Conservation (phyloP, 2,113 vertebrate species). For the Anhinga anhinga region DNA sequence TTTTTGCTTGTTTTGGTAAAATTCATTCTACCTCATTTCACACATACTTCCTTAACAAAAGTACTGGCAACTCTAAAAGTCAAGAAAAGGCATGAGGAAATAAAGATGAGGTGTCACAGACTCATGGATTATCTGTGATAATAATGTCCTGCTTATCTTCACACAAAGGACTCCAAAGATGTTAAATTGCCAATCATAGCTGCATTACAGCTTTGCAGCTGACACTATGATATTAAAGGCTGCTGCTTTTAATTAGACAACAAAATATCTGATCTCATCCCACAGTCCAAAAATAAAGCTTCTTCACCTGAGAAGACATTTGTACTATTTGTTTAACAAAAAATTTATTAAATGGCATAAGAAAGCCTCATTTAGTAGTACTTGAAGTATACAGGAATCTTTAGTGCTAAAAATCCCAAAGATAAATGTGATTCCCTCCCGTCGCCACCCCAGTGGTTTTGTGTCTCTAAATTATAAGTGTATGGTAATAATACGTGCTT, state of each 20-base stretch:
- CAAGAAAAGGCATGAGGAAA: background rate
- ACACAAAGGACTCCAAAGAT: background rate
- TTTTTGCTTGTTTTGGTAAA: background rate
- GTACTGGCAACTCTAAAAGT: background rate
- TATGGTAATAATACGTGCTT: background rate
- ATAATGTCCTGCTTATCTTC: background rate
- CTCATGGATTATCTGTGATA: background rate
- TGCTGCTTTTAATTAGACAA: background rate
- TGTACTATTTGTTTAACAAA: background rate
- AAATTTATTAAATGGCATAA: background rate
- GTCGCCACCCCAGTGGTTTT: rapidly evolving
- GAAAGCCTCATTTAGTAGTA: background rate
- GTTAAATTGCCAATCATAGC: background rate
- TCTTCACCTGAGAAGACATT: background rate
- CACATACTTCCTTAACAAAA: background rate
- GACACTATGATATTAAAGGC: background rate
- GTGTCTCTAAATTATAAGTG: background rate
- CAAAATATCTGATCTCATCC: background rate
- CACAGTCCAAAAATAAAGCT: background rate
- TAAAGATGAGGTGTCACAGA: background rate
- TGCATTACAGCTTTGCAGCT: background rate
- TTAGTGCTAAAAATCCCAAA: background rate
- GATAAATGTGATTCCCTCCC: background rate
- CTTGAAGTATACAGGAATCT: background rate
- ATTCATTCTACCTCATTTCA: background rate